Evolutionary conservation across 35 echinoderm and acorn worm genomes (phyloP).

Genomic region (Antedon bifida): DNA sequence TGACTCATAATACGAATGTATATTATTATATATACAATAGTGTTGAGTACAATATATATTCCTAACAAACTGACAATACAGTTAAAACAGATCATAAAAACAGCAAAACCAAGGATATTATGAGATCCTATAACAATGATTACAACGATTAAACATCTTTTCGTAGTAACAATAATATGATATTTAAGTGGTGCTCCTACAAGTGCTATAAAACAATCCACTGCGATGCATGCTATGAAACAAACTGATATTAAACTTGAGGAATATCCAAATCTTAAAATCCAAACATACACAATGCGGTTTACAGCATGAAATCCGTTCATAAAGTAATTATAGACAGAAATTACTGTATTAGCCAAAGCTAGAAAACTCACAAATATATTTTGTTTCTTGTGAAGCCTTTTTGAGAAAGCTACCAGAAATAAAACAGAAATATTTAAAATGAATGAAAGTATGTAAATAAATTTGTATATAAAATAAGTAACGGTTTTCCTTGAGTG

Average conservation of each 20-base stretch:
- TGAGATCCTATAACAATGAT: background rate
- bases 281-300: background rate
- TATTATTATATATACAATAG: background rate
- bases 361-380: background rate
- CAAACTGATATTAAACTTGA: background rate
- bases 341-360: background rate
- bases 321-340: background rate
- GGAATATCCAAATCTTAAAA: background rate
- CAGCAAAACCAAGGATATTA: background rate
- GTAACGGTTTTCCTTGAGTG: no score
- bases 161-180: background rate
- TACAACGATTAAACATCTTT: background rate
- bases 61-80: background rate
- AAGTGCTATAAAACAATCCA: background rate
- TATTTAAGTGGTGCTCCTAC: background rate
- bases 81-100: background rate
- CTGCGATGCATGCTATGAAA: background rate
- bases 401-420: background rate
- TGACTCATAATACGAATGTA: background rate
- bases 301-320: background rate
- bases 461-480: no score
- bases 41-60: background rate
- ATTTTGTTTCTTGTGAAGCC: background rate
- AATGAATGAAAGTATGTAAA: background rate
- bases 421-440: background rate